Evolutionary conservation across 2,888 invertebrate species (phyloP).

Genomic region (Hypsopygia costalis): DNA sequence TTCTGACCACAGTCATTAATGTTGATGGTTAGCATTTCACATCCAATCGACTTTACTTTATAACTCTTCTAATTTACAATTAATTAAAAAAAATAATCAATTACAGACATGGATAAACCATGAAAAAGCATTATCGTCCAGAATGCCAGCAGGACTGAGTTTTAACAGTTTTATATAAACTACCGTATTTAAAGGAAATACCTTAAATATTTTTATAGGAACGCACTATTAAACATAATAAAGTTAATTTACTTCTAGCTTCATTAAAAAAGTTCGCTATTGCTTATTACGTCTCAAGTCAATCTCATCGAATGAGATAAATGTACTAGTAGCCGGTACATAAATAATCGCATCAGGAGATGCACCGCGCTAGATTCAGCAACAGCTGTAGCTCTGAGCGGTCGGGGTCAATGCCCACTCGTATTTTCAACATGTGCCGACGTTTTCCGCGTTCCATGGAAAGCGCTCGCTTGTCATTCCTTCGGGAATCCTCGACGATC

Average conservation of each 20-base stretch:
- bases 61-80: no score
- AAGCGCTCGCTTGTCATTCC: constrained; percentile 69
- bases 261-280: neutral
- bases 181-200: no score
- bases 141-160: no score
- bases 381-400: constrained; percentile 69
- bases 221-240: neutral
- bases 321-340: constrained; percentile 30
- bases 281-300: constrained; percentile 1
- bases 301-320: constrained; percentile 32
- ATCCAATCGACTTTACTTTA: no score
- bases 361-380: constrained; percentile 65
- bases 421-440: constrained; percentile 79
- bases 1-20: no score
- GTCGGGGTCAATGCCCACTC: constrained; percentile 75
- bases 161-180: no score
- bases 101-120: no score
- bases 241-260: neutral
- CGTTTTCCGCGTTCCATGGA: constrained; percentile 79
- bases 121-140: no score
- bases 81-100: no score
- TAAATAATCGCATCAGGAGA: constrained; percentile 61
- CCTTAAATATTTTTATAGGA: no score
- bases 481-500: constrained; percentile 58
- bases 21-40: no score